A percentile compares a stretch with the other conserved stretches of the same genome.
These are phyloP conservation scores for Microplitis deprimator DNA, from an alignment of 2,888 invertebrate genomes.

Conservation along the genomic window DNA sequence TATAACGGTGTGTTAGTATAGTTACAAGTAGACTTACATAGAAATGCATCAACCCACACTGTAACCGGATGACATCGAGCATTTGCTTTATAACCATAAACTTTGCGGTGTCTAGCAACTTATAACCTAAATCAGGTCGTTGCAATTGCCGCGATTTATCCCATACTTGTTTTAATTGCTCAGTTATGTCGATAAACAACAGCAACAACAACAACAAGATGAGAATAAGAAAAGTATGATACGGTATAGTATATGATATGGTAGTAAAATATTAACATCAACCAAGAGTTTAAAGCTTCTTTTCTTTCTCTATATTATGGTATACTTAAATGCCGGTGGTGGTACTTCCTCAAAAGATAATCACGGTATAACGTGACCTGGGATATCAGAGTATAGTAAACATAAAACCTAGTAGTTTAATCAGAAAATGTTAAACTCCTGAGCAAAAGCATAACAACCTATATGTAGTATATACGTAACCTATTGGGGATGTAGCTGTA, in stretches of 20 bases:
- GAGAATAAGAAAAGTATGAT: not conserved
- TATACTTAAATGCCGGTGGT: slow-evolving; percentile 17
- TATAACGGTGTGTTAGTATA: slow-evolving; percentile 35
- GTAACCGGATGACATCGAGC: slow-evolving; percentile 16
- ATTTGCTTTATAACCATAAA: not conserved
- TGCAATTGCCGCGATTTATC: slow-evolving; percentile 9
- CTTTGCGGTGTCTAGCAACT: slow-evolving; percentile 9
- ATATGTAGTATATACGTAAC: not conserved
- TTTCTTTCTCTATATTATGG: not conserved
- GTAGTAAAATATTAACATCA: not conserved
- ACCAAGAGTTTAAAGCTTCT: slow-evolving; percentile 1
- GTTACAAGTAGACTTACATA: slow-evolving; percentile 1
- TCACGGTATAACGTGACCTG: slow-evolving; percentile 34
- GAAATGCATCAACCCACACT: slow-evolving; percentile 4
- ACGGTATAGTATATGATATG: not conserved
- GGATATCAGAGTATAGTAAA: slow-evolving; percentile 30
- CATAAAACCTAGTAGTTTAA: slow-evolving; percentile 32
- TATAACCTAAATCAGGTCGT: slow-evolving; percentile 3
- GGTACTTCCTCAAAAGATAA: slow-evolving; percentile 34
- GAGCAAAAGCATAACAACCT: slow-evolving; percentile 10
- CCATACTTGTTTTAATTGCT: slow-evolving; percentile 26
- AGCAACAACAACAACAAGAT: not conserved
- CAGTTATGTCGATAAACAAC: slow-evolving; percentile 16
- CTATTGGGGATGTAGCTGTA: slow-evolving; percentile 30
- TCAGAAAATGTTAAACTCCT: slow-evolving; percentile 36